These are phyloP conservation scores for Hoplias malabaricus DNA, from an alignment of 2,113 vertebrate species.

Conservation along the genomic window DNA sequence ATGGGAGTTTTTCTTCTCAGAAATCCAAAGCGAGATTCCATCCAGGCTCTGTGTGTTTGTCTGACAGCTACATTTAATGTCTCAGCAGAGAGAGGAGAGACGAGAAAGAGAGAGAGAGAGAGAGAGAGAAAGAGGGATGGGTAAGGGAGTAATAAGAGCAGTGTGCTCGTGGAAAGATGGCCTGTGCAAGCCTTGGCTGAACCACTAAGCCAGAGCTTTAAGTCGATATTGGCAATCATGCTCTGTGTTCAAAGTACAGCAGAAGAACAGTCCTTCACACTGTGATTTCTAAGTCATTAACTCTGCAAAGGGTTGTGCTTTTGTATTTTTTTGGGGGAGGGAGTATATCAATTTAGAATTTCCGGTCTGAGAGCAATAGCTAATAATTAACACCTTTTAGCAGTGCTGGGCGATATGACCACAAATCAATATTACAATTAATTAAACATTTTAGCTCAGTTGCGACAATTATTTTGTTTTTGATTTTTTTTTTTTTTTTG, in stretches of 20 bases:
- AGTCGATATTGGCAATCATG: constrained; percentile 2
- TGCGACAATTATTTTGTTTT: too few species aligned
- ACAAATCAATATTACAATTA: too few species aligned
- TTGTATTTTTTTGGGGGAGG: neutral
- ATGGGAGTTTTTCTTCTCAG: neutral
- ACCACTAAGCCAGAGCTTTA: constrained; percentile 6
- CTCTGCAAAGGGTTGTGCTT: neutral
- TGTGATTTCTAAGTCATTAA: constrained; percentile 26
- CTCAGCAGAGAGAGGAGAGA: neutral
- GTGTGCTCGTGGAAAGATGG: constrained; percentile 16
- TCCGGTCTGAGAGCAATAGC: neutral
- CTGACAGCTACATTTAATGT: constrained; percentile 12
- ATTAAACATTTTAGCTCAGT: too few species aligned
- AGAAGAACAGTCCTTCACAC: constrained; percentile 17
- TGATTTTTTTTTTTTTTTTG: too few species aligned
- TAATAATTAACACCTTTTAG: neutral
- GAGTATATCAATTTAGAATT: neutral
- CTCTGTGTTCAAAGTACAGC: constrained; percentile 11
- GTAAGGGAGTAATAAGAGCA: neutral
- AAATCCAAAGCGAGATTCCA: neutral
- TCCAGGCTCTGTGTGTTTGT: neutral
- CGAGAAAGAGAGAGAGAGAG: neutral
- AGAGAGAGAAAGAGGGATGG: neutral
- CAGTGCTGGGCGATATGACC: too few species aligned
- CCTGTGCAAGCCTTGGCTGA: neutral